These are phyloP conservation scores for Choreutis nemorana DNA, from an alignment of 2,888 invertebrate genomes.

Conservation along the genomic window DNA sequence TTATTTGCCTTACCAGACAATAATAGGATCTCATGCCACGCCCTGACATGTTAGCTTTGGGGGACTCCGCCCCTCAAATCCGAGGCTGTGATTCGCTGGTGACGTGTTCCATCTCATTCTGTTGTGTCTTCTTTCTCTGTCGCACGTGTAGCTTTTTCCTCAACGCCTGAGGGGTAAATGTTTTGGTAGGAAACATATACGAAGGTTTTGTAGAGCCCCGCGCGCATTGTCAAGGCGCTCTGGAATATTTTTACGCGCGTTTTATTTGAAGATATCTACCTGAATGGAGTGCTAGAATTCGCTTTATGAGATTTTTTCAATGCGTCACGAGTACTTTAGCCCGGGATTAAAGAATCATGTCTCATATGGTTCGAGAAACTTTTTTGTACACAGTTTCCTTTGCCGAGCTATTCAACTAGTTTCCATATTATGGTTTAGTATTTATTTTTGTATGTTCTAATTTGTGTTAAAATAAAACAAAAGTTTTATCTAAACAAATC, in stretches of 20 bases:
- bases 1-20: constrained; percentile 75
- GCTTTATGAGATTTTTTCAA: constrained; percentile 58
- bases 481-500: too few species aligned
- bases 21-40: constrained; percentile 63
- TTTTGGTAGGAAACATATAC: constrained; percentile 66
- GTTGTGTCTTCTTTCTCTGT: constrained; percentile 19
- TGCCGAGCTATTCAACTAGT: constrained; percentile 9
- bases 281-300: constrained; percentile 61
- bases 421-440: constrained; percentile 14
- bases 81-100: constrained; percentile 34
- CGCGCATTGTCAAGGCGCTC: constrained; percentile 48
- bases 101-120: constrained; percentile 23
- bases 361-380: constrained; percentile 22
- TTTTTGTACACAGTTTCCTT: constrained; percentile 37
- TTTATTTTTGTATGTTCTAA: constrained; percentile 19
- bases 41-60: constrained; percentile 67
- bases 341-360: constrained; percentile 41
- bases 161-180: constrained; percentile 65
- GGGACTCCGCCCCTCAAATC: constrained; percentile 38
- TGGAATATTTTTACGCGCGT: constrained; percentile 55
- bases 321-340: constrained; percentile 35
- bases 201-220: constrained; percentile 54
- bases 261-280: constrained; percentile 57
- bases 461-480: too few species aligned
- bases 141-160: constrained; percentile 52